Percentiles rank a stretch among this genome's conserved stretches.
phyloP scores from a whole-genome alignment of 1,140 invertebrate genomes.

The Centruroides vittatus region DNA sequence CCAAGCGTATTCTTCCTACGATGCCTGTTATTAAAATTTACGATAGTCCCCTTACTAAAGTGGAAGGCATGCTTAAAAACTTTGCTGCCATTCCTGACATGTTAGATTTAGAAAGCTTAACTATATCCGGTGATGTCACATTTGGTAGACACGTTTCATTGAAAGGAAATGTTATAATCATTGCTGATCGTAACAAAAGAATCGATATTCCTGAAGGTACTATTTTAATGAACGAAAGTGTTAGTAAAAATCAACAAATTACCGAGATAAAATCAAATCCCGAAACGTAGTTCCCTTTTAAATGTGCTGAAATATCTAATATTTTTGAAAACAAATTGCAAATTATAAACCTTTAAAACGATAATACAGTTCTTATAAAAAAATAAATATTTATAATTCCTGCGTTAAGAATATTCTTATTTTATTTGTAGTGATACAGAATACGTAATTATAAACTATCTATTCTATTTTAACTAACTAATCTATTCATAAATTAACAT shows the following conservation, averaged over 20 bases:
- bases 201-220: conserved; percentile 96
- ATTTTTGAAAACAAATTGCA: too few relatives aligned
- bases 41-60: conserved; percentile 85
- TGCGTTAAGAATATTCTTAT: too few relatives aligned
- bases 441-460: too few relatives aligned
- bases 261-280: too few relatives aligned
- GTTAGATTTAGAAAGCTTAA: conserved; percentile 93
- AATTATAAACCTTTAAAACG: too few relatives aligned
- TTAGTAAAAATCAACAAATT: conserved; percentile 95
- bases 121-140: conserved; percentile 96
- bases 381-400: too few relatives aligned
- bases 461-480: too few relatives aligned
- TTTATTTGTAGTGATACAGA: too few relatives aligned
- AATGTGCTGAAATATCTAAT: too few relatives aligned
- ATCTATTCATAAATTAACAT: too few relatives aligned
- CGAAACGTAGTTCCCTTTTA: too few relatives aligned
- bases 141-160: conserved; percentile 90
- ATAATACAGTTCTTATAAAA: too few relatives aligned
- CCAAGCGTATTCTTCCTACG: conserved; percentile 78
- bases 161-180: conserved; percentile 97
- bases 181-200: conserved; percentile 95
- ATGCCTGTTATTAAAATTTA: conserved; percentile 94
- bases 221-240: conserved; percentile 95
- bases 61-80: conserved; percentile 69
- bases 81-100: conserved; percentile 95